These are phyloP conservation scores for Planiliza haematocheilus DNA, from an alignment of 2,113 vertebrate species.

Conservation along the genomic window DNA sequence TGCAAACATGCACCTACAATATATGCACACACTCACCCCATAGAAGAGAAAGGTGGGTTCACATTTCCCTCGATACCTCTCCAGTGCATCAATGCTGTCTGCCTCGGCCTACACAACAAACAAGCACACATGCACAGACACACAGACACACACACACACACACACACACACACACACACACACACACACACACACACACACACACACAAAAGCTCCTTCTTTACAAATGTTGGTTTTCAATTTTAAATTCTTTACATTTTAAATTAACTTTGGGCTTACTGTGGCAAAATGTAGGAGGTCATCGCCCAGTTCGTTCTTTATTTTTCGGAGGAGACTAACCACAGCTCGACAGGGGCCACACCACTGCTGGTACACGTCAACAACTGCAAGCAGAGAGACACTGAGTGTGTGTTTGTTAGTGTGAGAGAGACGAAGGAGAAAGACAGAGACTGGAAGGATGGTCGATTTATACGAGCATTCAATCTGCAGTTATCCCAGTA, in stretches of 20 bases:
- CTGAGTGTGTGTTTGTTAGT: neutral
- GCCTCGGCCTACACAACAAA: slow-evolving; percentile 88
- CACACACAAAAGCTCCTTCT: neutral
- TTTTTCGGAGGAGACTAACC: slow-evolving; percentile 90
- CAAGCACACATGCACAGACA: slow-evolving; percentile 29
- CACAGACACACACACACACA: slow-evolving; percentile 36
- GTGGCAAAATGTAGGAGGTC: slow-evolving; percentile 91
- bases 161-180: slow-evolving; percentile 17
- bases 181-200: slow-evolving; percentile 27
- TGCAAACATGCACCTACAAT: neutral
- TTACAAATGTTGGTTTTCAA: neutral
- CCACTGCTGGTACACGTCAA: slow-evolving; percentile 93
- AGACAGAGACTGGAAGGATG: neutral
- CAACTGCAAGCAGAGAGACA: slow-evolving; percentile 79
- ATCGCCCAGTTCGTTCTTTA: slow-evolving; percentile 89
- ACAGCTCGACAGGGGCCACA: slow-evolving; percentile 94
- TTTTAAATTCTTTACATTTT: neutral
- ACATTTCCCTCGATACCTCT: slow-evolving; percentile 90
- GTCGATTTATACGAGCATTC: neutral
- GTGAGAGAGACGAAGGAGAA: slow-evolving; percentile 13
- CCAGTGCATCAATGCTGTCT: slow-evolving; percentile 89
- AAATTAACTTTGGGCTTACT: slow-evolving; percentile 81
- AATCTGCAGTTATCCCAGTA: slow-evolving; percentile 36
- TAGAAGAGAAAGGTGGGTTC: slow-evolving; percentile 94
- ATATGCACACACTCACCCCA: slow-evolving; percentile 83